Percentiles rank a stretch among this genome's conserved stretches.
Conservation (phyloP, 1,140 invertebrate genomes). For the Caenorhabditis brenneri region DNA sequence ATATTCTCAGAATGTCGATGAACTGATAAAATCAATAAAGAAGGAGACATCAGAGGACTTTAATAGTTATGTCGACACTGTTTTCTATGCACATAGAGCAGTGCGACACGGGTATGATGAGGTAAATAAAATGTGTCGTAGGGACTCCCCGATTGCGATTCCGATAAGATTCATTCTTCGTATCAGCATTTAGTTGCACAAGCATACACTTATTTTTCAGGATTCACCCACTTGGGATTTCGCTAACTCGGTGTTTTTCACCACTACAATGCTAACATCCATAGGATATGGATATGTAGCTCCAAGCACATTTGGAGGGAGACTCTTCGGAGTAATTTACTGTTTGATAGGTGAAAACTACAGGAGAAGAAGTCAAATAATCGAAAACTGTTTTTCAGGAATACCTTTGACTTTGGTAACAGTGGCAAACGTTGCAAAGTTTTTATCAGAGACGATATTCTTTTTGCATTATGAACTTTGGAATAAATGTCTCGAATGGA, state of each 20-base stretch:
- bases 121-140: conserved; percentile 16
- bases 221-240: conserved; percentile 67
- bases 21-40: conserved; percentile 38
- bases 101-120: conserved; percentile 69
- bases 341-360: conserved; percentile 69
- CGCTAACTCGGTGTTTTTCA: conserved; percentile 68
- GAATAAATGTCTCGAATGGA: conserved; percentile 64
- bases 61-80: conserved; percentile 64
- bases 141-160: too few species aligned
- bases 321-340: conserved; percentile 68
- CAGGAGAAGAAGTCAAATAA: neutral
- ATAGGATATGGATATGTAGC: conserved; percentile 70
- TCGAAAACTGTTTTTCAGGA: conserved; percentile 52
- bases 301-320: conserved; percentile 64
- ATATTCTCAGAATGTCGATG: conserved; percentile 46
- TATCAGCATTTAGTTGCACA: too few species aligned
- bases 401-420: conserved; percentile 70
- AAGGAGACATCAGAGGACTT: conserved; percentile 5
- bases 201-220: neutral
- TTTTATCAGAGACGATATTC: conserved; percentile 63
- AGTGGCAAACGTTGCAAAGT: conserved; percentile 69
- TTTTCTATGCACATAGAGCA: conserved; percentile 62
- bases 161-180: too few species aligned
- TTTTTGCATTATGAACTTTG: conserved; percentile 64
- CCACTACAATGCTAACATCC: conserved; percentile 69